Evolutionary conservation across 2,888 invertebrate genomes (phyloP), one percentile per base, ranked within the genome.

Genomic region (Disparrhopalites patrizii): DNA sequence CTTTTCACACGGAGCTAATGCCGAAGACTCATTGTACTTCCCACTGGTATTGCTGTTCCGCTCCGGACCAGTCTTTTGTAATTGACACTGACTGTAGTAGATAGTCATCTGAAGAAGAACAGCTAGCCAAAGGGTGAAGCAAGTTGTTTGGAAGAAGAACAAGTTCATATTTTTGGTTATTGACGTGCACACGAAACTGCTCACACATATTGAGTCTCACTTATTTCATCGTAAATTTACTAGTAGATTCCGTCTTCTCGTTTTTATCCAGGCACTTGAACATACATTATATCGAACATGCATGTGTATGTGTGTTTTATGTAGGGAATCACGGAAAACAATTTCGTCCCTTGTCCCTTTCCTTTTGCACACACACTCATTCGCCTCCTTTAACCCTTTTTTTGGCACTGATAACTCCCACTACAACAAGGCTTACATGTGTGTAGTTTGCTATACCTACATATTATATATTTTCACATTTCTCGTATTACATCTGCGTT

Each of bases 161-260:
- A 61, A 61, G 61, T 61, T 61, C 61, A 61, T 61, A 50, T 50
- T 61, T 61, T 51, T 40, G 27, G n/a, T n/a, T n/a, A n/a, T n/a
- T n/a, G 43, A 40, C 38, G 27, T 40, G 10, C 1, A 7, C 2
- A 3, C 23, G 23, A 33, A 56, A 47, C 47, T 25, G 47, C 47
- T 47, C 47, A 47, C 20, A 20, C 47, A 47, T 47, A 47, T 47
- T 47, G 47, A 47, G 47, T 47, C 47, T 20, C 23, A 47, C 47
- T 47, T 47, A 47, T 47, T 47, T 47, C 47, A 47, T 47, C 2
- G 8, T 47, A 3, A 15, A 47, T 47, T 40, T 40, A 4, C 13
- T 18, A 40, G 18, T 40, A 40, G 13, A 40, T 40, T 40, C 15
- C 13, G 40, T 40, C 40, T 3, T 13, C 40, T 40, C 40, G 40